Evolutionary conservation across 1,140 invertebrate species (phyloP).

Genomic region (Zeugodacus cucurbitae): DNA sequence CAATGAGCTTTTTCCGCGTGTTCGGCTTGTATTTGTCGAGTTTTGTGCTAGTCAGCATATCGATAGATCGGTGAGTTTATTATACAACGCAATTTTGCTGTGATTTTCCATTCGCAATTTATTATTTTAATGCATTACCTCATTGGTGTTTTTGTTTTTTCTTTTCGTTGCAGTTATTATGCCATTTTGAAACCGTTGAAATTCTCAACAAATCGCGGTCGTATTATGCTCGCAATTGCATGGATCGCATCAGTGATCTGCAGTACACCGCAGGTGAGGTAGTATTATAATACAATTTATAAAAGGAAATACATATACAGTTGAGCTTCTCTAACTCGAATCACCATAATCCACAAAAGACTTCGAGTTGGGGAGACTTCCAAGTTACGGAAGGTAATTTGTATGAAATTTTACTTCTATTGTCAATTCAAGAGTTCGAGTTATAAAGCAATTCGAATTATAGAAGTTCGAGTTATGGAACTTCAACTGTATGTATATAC

Average conservation of each 20-base stretch:
- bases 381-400: too few relatives aligned
- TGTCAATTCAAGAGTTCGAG: too few relatives aligned
- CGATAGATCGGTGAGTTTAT: constrained; percentile 79
- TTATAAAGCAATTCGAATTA: too few relatives aligned
- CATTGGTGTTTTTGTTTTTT: background rate
- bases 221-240: constrained; percentile 77
- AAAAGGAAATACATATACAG: too few relatives aligned
- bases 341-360: too few relatives aligned
- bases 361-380: too few relatives aligned
- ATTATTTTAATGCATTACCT: background rate
- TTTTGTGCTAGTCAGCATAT: constrained; percentile 88
- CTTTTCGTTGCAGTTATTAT: constrained; percentile 75
- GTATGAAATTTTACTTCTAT: too few relatives aligned
- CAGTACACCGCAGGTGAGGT: constrained; percentile 82
- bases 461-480: too few relatives aligned
- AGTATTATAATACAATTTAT: background rate
- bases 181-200: constrained; percentile 84
- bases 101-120: background rate
- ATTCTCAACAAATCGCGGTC: constrained; percentile 76
- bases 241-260: constrained; percentile 84
- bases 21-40: constrained; percentile 89
- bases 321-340: too few relatives aligned
- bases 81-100: background rate
- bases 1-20: constrained; percentile 85
- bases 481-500: too few relatives aligned